Evolutionary conservation across 2,888 invertebrate genomes (phyloP).

Genomic region (Lucinisca nassula): DNA sequence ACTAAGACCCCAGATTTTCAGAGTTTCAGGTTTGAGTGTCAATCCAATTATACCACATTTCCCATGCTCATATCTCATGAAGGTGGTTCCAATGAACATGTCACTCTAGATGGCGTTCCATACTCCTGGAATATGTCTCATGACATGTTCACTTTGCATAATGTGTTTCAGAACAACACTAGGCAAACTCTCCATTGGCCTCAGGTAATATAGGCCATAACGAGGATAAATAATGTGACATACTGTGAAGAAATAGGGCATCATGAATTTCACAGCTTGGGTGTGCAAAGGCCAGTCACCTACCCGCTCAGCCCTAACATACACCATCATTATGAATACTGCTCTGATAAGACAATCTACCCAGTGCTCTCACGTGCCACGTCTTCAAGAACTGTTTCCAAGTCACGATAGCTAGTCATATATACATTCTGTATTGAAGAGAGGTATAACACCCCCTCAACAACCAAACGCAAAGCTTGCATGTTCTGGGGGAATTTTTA

Average conservation of each 20-base stretch:
- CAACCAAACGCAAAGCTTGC: conserved; percentile 21
- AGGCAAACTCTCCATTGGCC: conserved; percentile 63
- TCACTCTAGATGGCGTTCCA: conserved; percentile 76
- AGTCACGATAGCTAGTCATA: background rate
- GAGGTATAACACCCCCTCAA: conserved; percentile 26
- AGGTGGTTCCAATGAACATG: conserved; percentile 76
- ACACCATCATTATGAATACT: conserved; percentile 67
- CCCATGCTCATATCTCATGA: conserved; percentile 77
- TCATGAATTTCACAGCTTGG: conserved; percentile 55
- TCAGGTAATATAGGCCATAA: conserved; percentile 71
- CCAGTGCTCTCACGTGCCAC: conserved; percentile 48
- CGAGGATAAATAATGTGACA: conserved; percentile 70
- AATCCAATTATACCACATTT: conserved; percentile 70
- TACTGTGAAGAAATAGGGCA: conserved; percentile 73
- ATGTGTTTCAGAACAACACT: conserved; percentile 44
- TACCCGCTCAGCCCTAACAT: conserved; percentile 65
- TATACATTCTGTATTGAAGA: background rate
- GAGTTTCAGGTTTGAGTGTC: conserved; percentile 65
- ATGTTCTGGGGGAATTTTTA: no score
- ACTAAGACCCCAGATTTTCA: conserved; percentile 71
- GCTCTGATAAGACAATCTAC: conserved; percentile 65
- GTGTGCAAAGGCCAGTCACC: conserved; percentile 70
- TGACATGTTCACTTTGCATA: conserved; percentile 70
- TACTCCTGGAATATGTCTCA: conserved; percentile 66
- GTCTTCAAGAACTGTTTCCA: background rate